phyloP scores from a whole-genome alignment of 2,113 vertebrate species.

The Chaetorhynchus papuensis region DNA sequence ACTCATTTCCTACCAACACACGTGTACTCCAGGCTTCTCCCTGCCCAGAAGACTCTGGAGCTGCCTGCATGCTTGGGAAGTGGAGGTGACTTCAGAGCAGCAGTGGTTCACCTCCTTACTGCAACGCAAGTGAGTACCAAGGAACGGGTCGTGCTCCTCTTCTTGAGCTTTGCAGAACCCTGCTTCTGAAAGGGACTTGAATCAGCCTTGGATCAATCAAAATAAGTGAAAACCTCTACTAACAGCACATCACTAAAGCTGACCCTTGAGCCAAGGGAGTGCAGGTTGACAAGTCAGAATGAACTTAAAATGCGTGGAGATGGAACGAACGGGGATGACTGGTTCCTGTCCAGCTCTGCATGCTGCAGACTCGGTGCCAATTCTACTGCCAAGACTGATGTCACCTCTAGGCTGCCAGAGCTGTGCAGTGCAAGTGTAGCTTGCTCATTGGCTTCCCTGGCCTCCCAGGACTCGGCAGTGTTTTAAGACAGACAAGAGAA shows the following conservation, averaged over 20 bases:
- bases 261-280: background rate
- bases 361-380: fast-evolving
- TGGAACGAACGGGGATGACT: background rate
- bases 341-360: background rate
- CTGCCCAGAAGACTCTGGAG: fast-evolving
- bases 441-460: background rate
- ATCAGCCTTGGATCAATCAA: background rate
- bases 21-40: background rate
- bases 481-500: background rate
- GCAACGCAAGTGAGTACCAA: background rate
- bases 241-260: background rate
- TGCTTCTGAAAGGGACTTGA: background rate
- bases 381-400: background rate
- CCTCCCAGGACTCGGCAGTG: background rate
- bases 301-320: background rate
- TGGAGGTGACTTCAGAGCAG: background rate
- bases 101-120: background rate
- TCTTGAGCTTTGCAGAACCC: background rate
- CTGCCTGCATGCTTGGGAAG: background rate
- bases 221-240: background rate
- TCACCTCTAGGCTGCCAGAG: background rate
- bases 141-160: background rate
- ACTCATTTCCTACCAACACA: constrained; percentile 17
- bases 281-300: background rate
- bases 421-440: fast-evolving